Conservation (phyloP, 1,140 invertebrate species). For the Bicyclus anynana region DNA sequence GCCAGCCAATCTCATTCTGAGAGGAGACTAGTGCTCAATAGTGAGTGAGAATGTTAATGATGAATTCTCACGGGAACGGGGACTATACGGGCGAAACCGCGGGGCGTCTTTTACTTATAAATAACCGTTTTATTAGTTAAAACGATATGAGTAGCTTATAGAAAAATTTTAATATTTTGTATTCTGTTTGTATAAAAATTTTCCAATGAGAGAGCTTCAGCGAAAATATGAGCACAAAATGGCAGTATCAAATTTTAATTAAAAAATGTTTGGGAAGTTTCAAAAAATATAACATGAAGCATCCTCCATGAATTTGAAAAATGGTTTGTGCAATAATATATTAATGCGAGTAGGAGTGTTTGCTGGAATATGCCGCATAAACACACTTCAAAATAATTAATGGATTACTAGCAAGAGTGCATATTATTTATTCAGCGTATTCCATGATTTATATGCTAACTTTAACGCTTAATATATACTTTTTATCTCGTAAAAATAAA, state of each 20-base stretch:
- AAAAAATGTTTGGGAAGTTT: neutral
- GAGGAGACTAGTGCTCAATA: too few species aligned
- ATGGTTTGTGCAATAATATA: neutral
- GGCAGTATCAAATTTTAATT: neutral
- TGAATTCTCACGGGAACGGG: too few species aligned
- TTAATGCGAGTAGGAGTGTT: neutral
- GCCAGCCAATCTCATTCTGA: too few species aligned
- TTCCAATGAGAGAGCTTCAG: neutral
- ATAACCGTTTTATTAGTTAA: too few species aligned
- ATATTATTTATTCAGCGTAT: conserved; percentile 1
- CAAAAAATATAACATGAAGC: neutral
- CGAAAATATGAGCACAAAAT: neutral
- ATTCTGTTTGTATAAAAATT: neutral
- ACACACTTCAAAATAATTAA: conserved; percentile 6
- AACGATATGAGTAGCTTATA: too few species aligned
- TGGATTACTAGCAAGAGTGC: neutral
- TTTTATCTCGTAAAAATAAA: neutral
- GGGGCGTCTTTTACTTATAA: too few species aligned
- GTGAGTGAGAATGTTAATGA: too few species aligned
- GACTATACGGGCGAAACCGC: too few species aligned
- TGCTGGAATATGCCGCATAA: neutral
- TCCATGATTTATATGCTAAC: neutral
- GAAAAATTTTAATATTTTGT: too few species aligned
- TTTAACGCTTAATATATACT: neutral
- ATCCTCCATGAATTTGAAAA: neutral